Conservation (phyloP, 2,888 invertebrate genomes). For the Eupithecia insigniata region DNA sequence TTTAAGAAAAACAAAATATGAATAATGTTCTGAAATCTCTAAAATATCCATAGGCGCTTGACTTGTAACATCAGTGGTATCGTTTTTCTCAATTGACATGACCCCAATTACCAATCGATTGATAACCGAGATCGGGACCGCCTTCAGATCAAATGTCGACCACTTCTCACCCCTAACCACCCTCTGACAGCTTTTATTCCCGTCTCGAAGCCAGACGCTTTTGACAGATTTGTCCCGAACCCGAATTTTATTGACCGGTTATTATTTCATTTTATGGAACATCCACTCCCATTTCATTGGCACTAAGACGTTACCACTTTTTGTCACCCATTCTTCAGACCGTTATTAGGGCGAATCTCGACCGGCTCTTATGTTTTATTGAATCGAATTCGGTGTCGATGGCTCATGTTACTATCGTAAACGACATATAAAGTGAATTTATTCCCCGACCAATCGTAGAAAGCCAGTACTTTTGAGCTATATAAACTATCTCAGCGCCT, state of each 20-base stretch:
- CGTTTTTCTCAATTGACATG: constrained; percentile 67
- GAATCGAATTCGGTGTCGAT: constrained; percentile 66
- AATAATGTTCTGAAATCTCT: constrained; percentile 24
- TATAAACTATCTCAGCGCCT: constrained; percentile 47
- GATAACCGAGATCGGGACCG: constrained; percentile 69
- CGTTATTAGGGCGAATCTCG: constrained; percentile 76
- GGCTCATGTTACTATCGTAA: constrained; percentile 66
- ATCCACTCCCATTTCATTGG: constrained; percentile 81
- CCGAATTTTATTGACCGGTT: constrained; percentile 81
- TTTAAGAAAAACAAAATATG: background rate
- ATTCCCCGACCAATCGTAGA: constrained; percentile 45
- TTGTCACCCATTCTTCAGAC: constrained; percentile 59
- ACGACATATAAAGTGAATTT: constrained; percentile 60
- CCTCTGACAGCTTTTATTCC: constrained; percentile 60
- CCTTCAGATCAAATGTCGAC: constrained; percentile 77
- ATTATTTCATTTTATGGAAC: constrained; percentile 83
- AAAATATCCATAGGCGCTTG: constrained; percentile 26
- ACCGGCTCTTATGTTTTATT: constrained; percentile 72
- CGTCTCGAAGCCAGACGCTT: constrained; percentile 63
- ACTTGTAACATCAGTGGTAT: constrained; percentile 56
- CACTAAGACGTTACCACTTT: constrained; percentile 75
- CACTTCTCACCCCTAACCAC: constrained; percentile 68
- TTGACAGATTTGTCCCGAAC: constrained; percentile 77
- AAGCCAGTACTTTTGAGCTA: constrained; percentile 39
- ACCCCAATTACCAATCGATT: constrained; percentile 79